Base-by-base conservation (phyloP, 2,888 invertebrate species). In the Palloptera scutellata region DNA sequence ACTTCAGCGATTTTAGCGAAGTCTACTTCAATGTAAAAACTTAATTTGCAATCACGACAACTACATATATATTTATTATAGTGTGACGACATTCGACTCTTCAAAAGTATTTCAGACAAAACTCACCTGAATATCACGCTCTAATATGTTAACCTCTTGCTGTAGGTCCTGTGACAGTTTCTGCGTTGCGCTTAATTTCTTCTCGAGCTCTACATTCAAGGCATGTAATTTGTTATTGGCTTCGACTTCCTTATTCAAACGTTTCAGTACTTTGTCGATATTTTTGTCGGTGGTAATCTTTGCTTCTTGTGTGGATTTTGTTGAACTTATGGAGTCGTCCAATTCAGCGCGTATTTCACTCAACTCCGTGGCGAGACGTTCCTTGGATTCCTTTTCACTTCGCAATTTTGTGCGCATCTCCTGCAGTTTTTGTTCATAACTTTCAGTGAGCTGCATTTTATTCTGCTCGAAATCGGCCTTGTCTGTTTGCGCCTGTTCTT, bases 311-410 rank as follows among this genome's bases (percentile, higher is more conserved):
- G 78, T 81, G 1, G 81, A 81, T 60, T 81, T 79, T 0, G 78
- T 75, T 0, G 80, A 79, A 19, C 77, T 77, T 15, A 82, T 80
- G 0, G 80, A 80, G 45, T 81, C 83, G 62, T 84, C 81, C 17
- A 86, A 71, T 65, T 86, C 83, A 0, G 72, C 76, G 40, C 82
- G 79, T 0, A 85, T 76, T 45, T 81, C 82, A 20, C 80, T 77
- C 40, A 85, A 60, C 68, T 85, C 81, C 70, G 80, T 74, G 4
- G 80, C 82, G 45, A 83, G 81, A 13, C 84, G 83, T 5, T 83
- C 83, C 52, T 86, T 78, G 1, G 83, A 82, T 17, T 86, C 85
- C 75, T 86, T 87, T 61, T 88, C 87, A 9, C 84, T 72, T 3
- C 84, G 84, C 3, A 87, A 67, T 67, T 85, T 86, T 10, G 81